phyloP scores from a whole-genome alignment of 2,888 invertebrate species.

The Pharmacophagus antenor region DNA sequence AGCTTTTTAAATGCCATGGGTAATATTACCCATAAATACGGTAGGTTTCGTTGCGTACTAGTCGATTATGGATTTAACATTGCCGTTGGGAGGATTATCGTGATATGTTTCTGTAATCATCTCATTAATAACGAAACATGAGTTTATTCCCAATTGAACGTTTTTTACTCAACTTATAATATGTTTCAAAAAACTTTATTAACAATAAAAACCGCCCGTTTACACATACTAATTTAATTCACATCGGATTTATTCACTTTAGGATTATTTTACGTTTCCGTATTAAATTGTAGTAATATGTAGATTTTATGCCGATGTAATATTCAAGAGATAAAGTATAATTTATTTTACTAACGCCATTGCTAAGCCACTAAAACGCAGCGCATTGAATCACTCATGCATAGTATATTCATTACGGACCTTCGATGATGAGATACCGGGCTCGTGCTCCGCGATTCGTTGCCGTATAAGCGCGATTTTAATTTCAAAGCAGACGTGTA shows the following conservation, averaged over 20 bases:
- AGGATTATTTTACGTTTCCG: constrained; percentile 3
- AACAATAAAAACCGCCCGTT: constrained; percentile 6
- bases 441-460: constrained; percentile 34
- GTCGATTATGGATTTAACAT: no score
- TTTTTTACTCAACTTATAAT: neutral
- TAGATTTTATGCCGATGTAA: constrained; percentile 9
- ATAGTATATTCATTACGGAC: constrained; percentile 23
- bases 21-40: neutral
- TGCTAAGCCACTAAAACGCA: constrained; percentile 9
- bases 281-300: constrained; percentile 4
- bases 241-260: constrained; percentile 3
- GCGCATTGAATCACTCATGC: constrained; percentile 25
- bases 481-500: constrained; percentile 57
- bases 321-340: constrained; percentile 17
- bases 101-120: neutral
- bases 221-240: constrained; percentile 10
- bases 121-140: neutral
- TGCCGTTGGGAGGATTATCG: neutral
- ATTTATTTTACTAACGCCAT: constrained; percentile 20
- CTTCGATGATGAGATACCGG: constrained; percentile 28
- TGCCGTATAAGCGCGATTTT: constrained; percentile 56
- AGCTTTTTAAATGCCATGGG: neutral
- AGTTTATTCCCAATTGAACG: neutral
- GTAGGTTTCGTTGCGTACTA: no score
- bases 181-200: neutral